Percentiles rank a stretch among this genome's conserved stretches.
These are phyloP conservation scores for Chroicocephalus ridibundus DNA, from an alignment of 2,113 vertebrate genomes.

Conservation along the genomic window DNA sequence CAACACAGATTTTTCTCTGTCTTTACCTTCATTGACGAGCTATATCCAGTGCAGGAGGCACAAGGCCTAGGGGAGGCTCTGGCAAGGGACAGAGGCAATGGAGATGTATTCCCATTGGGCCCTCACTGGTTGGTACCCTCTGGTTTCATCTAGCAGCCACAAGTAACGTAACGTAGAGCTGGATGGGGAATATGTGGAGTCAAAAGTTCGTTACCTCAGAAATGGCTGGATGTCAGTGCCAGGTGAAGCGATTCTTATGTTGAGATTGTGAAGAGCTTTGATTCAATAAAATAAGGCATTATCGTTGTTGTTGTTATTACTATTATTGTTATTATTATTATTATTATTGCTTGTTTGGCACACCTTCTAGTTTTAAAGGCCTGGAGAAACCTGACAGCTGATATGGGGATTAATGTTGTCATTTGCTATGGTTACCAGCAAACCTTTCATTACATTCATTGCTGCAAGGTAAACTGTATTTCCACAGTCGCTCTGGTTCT, in stretches of 20 bases:
- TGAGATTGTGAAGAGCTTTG: background rate
- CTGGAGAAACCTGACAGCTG: conserved; percentile 19
- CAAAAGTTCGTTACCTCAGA: background rate
- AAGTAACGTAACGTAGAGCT: background rate
- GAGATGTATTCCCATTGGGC: background rate
- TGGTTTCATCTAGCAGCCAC: background rate
- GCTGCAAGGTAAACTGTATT: conserved; percentile 29
- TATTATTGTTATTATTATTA: background rate
- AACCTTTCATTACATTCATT: conserved; percentile 35
- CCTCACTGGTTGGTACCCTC: background rate
- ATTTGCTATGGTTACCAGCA: conserved; percentile 39
- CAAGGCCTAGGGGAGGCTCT: background rate
- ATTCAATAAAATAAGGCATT: background rate
- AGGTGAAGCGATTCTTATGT: background rate
- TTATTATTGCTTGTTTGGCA: background rate
- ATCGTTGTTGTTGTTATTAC: background rate
- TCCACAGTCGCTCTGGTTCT: background rate
- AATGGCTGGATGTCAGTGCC: background rate
- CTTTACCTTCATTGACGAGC: background rate
- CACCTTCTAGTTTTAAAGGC: background rate
- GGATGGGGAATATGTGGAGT: background rate
- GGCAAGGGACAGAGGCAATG: background rate
- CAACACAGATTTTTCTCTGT: background rate
- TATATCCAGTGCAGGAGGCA: background rate
- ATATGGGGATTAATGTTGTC: conserved; percentile 20